Base-by-base conservation (phyloP, 1,140 invertebrate genomes). In the Rhizoglyphus robini region DNA sequence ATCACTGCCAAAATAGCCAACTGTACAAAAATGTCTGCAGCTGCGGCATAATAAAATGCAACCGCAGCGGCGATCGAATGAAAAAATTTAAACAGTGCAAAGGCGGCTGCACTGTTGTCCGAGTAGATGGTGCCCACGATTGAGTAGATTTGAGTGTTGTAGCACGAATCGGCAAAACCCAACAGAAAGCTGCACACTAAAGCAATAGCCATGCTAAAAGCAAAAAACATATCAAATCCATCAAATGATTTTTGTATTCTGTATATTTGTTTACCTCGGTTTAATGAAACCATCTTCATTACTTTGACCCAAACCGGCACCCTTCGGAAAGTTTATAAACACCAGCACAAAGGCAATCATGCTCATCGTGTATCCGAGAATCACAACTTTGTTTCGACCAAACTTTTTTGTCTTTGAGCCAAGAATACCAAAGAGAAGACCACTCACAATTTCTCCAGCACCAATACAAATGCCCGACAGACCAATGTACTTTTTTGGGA, bases 31-130 rank as follows among this genome's bases (percentile, higher is more conserved):
- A 97, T 79, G 0, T 83, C 79, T 1, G 91, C 74, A 32, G 80
- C 74, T 4, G 82, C 84, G 60, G 89, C 88, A 78, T 96, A 96
- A 74, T 86, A 87, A 79, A 96, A 97, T 61, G 85, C 87, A 4
- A 83, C 77, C 0, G 92, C 92, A 2, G 93, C 88, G 8, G 89
- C 87, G 29, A 96, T 77, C 0, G 91, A 95, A 83, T 97, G n/a
- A n/a, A n/a, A n/a, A n/a, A n/a, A n/a, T n/a, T n/a, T n/a, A n/a
- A n/a, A n/a, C n/a, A n/a, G n/a, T n/a, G n/a, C n/a, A n/a, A n/a
- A n/a, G n/a, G n/a, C n/a, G n/a, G n/a, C n/a, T n/a, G n/a, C n/a
- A n/a, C n/a, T n/a, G n/a, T n/a, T n/a, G n/a, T n/a, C n/a, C n/a
- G n/a, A n/a, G n/a, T n/a, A n/a, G n/a, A n/a, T n/a, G n/a, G n/a